Evolutionary conservation across 2,113 vertebrate species (phyloP).

Genomic region (Prochilodus magdalenae): DNA sequence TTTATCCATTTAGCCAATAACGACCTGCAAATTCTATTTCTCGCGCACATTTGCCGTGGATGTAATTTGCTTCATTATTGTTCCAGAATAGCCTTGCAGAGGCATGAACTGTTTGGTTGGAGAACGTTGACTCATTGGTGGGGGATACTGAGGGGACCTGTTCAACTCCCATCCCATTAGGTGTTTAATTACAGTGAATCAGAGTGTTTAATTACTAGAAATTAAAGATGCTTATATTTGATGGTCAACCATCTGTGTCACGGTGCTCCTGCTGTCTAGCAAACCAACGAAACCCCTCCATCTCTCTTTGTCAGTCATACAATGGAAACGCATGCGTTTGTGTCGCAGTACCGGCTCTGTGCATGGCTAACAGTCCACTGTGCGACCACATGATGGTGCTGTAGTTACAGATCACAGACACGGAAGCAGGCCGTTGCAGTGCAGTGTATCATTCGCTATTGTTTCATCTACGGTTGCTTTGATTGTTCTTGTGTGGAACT

Average conservation of each 20-base stretch:
- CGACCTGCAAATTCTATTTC: slow-evolving; percentile 59
- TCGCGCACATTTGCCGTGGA: slow-evolving; percentile 1
- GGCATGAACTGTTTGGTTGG: slow-evolving; percentile 14
- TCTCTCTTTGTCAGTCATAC: slow-evolving; percentile 52
- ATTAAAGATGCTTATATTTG: slow-evolving; percentile 74
- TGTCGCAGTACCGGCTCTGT: not conserved
- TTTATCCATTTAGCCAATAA: slow-evolving; percentile 59
- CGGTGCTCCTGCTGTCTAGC: slow-evolving; percentile 57
- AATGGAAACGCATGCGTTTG: slow-evolving; percentile 40
- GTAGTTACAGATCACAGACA: slow-evolving; percentile 64
- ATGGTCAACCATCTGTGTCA: slow-evolving; percentile 75
- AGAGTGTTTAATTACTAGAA: slow-evolving; percentile 78
- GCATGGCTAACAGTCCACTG: not conserved
- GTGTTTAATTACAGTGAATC: slow-evolving; percentile 77
- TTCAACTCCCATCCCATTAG: slow-evolving; percentile 70
- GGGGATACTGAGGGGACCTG: slow-evolving; percentile 62
- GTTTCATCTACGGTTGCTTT: slow-evolving; percentile 14
- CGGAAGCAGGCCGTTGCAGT: slow-evolving; percentile 12
- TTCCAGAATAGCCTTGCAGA: slow-evolving; percentile 39
- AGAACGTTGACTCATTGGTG: slow-evolving; percentile 55
- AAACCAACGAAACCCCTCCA: slow-evolving; percentile 49
- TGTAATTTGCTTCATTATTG: slow-evolving; percentile 20
- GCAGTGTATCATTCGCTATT: slow-evolving; percentile 4
- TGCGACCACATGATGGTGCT: slow-evolving; percentile 76
- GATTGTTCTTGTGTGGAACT: not conserved